A percentile compares a stretch with the other conserved stretches of the same genome.
Conservation (phyloP, 2,113 vertebrate species). For the Tamias sibiricus region DNA sequence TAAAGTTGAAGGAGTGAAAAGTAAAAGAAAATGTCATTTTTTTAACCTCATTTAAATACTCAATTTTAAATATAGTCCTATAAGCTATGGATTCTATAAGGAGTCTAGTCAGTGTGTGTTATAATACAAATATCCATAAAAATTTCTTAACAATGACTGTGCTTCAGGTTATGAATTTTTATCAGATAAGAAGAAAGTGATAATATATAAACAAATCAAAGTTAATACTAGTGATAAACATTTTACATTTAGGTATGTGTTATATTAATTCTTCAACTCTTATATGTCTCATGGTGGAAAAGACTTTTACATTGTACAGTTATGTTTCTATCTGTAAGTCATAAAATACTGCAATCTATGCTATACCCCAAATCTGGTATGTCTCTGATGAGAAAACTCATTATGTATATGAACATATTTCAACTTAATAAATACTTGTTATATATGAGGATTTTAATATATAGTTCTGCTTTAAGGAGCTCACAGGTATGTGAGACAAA, state of each 20-base stretch:
- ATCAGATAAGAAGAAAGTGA: neutral
- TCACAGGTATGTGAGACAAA: conserved; percentile 5
- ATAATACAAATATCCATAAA: neutral
- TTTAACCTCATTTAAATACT: conserved; percentile 30
- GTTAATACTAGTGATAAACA: neutral
- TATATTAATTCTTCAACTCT: neutral
- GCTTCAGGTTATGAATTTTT: conserved; percentile 12
- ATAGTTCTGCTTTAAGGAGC: neutral
- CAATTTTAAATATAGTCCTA: neutral
- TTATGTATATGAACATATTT: conserved; percentile 18
- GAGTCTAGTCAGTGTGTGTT: neutral
- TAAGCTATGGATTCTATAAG: neutral
- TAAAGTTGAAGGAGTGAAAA: neutral
- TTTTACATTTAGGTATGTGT: neutral
- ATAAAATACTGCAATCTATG: neutral
- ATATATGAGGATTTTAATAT: neutral
- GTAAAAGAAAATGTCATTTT: conserved; percentile 1
- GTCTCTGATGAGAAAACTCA: neutral
- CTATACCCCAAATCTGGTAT: neutral
- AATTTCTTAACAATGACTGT: neutral
- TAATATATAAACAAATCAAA: conserved; percentile 4
- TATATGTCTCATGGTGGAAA: neutral
- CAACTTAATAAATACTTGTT: conserved; percentile 1
- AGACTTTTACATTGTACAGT: neutral
- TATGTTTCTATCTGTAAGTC: neutral